Evolutionary conservation across 2,113 vertebrate species (phyloP), one percentile per base, ranked within the genome.

Genomic region (Lepisosteus osseus): DNA sequence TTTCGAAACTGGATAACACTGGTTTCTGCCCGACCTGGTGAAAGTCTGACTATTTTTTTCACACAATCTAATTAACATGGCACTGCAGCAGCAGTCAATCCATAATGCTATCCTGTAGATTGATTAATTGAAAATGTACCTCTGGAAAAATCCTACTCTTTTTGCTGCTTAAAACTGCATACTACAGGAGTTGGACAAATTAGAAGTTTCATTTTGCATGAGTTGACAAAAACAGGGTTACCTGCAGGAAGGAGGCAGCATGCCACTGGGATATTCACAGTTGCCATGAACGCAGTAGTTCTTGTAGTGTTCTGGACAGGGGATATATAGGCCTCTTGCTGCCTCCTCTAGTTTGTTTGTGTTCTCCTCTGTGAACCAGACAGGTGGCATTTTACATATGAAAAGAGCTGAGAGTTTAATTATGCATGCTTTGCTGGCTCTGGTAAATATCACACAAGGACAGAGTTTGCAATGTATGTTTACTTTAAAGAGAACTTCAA

Each of bases 261-360:
- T 92, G 70, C 91, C 92, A 68, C 91, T 88, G 72, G 95, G 94
- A 81, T 96, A 97, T 83, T 98, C 96, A 69, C 97, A 99, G 82
- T 97, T 98, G 78, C 97, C 97, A 0, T 99, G 96, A 87, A 96
- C 89, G 78, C 97, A 99, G 90, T 96, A 98, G 84, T 95, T 95
- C 41, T 96, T 96, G 89, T 93, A 98, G 77, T 93, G 90, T 72
- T 98, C 97, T 69, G 97, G 96, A 91, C 97, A 99, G 67, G 97
- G 96, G 76, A 95, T 95, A 86, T 94, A 95, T 74, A 95, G 90
- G 71, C 94, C 94, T 72, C 91, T 90, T 66, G 94, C 94, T 76
- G 90, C 93, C 83, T 95, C 95, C 75, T 95, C 94, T 77, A 94
- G 88, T 68, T 92, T 91, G 74, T 97, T 95, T 65, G 93, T 91